phyloP scores from a whole-genome alignment of 2,113 vertebrate genomes.

The Oryctolagus cuniculus region mOryCun1.1 NC_091442.1:96103501-96104000 shows the following conservation, averaged over 20 bases:
- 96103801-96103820: background rate
- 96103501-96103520: background rate
- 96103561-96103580: background rate
- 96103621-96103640: background rate
- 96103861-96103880: too few species aligned
- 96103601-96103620: background rate
- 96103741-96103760: background rate
- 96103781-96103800: slow-evolving; percentile 20
- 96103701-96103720: background rate
- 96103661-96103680: background rate
- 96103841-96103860: background rate
- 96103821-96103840: background rate
- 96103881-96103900: too few species aligned
- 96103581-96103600: background rate
- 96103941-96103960: too few species aligned
- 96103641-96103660: background rate
- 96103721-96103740: background rate
- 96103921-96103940: too few species aligned
- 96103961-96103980: too few species aligned
- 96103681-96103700: background rate
- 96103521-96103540: background rate
- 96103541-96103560: background rate
- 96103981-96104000: too few species aligned
- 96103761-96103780: background rate
- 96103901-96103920: too few species aligned